phyloP scores from a whole-genome alignment of 2,888 invertebrate species.

The Euzetes globulus region DNA sequence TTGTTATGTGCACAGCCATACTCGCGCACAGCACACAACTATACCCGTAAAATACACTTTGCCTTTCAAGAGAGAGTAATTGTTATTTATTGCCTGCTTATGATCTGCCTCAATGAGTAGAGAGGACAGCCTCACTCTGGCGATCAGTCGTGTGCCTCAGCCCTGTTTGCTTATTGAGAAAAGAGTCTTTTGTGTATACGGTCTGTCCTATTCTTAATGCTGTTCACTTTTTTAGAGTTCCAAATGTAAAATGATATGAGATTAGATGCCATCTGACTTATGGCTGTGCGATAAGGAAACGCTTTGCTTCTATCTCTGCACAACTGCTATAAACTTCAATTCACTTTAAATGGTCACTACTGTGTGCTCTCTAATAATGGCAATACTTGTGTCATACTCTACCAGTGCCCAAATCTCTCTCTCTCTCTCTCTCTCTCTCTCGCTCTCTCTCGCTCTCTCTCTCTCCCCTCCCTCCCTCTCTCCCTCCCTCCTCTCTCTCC shows the following conservation, averaged over 20 bases:
- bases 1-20: neutral
- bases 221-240: conserved; percentile 6
- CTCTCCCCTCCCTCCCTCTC: neutral
- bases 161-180: neutral
- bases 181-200: neutral
- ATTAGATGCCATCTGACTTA: conserved; percentile 26
- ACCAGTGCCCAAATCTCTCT: neutral
- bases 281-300: conserved; percentile 14
- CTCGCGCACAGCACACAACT: neutral
- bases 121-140: conserved; percentile 2
- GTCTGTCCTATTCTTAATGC: neutral
- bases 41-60: neutral
- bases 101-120: conserved; percentile 19
- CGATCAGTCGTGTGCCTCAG: too few species aligned
- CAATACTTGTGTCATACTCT: neutral
- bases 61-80: conserved; percentile 22
- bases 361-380: conserved; percentile 1
- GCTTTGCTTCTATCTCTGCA: neutral
- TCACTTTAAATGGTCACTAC: conserved; percentile 16
- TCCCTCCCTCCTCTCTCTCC: neutral
- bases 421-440: conserved; percentile 17
- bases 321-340: conserved; percentile 7
- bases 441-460: conserved; percentile 5
- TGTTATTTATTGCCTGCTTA: conserved; percentile 27
- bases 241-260: conserved; percentile 3